Percentiles rank a stretch among this genome's conserved stretches.
phyloP scores from a whole-genome alignment of 2,113 vertebrate species.

The Toxostoma redivivum region DNA sequence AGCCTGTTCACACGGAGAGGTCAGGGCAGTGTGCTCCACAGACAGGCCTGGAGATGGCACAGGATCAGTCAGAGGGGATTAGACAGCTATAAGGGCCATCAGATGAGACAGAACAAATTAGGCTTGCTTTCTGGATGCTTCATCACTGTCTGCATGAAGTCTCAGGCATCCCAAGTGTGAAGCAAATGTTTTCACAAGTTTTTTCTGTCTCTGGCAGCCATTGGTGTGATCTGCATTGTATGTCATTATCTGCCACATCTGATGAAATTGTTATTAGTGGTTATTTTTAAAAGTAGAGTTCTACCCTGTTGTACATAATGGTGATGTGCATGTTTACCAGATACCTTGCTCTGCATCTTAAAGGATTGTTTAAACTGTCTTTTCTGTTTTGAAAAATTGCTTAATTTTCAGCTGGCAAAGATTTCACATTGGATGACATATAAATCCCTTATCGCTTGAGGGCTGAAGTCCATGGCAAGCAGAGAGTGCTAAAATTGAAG shows the following conservation, averaged over 20 bases:
- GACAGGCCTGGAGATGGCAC: neutral
- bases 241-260: neutral
- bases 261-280: neutral
- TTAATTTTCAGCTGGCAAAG: neutral
- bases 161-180: neutral
- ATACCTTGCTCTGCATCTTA: fast-evolving
- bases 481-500: neutral
- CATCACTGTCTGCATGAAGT: neutral
- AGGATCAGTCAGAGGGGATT: neutral
- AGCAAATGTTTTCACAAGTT: slow-evolving; percentile 26
- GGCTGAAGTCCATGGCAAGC: neutral
- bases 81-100: neutral
- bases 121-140: neutral
- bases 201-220: neutral
- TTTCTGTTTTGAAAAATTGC: neutral
- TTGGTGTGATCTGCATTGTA: neutral
- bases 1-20: neutral
- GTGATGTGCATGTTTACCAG: neutral
- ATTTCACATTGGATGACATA: neutral
- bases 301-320: neutral
- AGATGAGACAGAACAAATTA: slow-evolving; percentile 6
- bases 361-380: neutral
- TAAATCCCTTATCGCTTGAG: neutral
- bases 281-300: neutral
- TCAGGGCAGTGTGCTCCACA: fast-evolving